Evolutionary conservation across 1,140 invertebrate species (phyloP).

Genomic region (Papilio polyxenes): DNA sequence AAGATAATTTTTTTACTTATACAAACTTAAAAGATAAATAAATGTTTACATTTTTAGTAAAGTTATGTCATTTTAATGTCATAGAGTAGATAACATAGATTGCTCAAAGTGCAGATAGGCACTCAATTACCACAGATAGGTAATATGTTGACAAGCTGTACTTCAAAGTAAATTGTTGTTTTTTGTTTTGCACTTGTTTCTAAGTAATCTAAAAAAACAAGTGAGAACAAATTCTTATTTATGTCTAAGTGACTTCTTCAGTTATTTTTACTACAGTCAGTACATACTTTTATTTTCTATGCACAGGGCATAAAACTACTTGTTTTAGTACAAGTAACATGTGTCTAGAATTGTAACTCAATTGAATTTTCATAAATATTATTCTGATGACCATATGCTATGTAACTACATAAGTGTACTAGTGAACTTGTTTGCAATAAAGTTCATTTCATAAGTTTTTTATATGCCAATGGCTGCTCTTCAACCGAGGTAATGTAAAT

Average conservation of each 20-base stretch:
- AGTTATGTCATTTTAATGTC: neutral
- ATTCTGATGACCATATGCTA: neutral
- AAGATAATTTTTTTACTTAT: neutral
- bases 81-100: constrained; percentile 15
- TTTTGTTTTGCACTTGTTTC: neutral
- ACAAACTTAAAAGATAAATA: neutral
- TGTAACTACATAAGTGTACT: neutral
- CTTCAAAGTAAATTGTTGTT: neutral
- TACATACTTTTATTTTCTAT: neutral
- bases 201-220: neutral
- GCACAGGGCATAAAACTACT: neutral
- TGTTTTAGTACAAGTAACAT: neutral
- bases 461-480: constrained; percentile 19
- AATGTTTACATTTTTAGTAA: neutral
- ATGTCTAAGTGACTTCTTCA: neutral
- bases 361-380: neutral
- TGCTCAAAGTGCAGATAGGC: neutral
- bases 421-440: neutral
- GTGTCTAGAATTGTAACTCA: neutral
- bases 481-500: constrained; percentile 1
- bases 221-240: neutral
- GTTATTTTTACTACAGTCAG: neutral
- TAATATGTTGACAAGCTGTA: neutral
- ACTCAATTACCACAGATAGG: neutral
- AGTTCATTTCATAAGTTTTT: constrained; percentile 26